Evolutionary conservation across 2,888 invertebrate species (phyloP).

Genomic region (Scaptomyza cyrtandrae): DNA sequence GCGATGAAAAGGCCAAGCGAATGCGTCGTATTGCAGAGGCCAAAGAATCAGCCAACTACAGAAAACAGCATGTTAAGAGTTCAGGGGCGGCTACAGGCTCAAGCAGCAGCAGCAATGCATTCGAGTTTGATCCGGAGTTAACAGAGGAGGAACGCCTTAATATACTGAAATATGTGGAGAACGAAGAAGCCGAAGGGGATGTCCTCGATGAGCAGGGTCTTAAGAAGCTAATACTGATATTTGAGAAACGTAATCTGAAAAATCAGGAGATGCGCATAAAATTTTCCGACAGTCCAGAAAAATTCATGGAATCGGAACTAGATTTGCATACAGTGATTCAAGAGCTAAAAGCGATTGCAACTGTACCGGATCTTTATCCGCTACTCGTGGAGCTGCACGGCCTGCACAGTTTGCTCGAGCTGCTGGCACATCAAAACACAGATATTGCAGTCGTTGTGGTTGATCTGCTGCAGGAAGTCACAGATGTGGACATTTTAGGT

Average conservation of each 20-base stretch:
- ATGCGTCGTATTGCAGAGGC: slow-evolving; percentile 87
- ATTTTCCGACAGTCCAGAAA: slow-evolving; percentile 97
- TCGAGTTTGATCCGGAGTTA: slow-evolving; percentile 84
- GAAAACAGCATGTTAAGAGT: slow-evolving; percentile 70
- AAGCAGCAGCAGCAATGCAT: slow-evolving; percentile 77
- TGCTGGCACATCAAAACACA: slow-evolving; percentile 98
- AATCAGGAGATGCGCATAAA: slow-evolving; percentile 99
- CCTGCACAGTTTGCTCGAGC: slow-evolving; percentile 94
- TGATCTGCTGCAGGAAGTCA: slow-evolving; percentile 91
- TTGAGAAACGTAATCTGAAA: slow-evolving; percentile 96
- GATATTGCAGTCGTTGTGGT: slow-evolving; percentile 86
- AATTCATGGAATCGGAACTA: slow-evolving; percentile 99
- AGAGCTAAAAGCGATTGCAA: slow-evolving; percentile 95
- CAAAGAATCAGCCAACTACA: slow-evolving; percentile 85
- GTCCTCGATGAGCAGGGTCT: slow-evolving; percentile 94
- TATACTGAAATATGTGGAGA: slow-evolving; percentile 93
- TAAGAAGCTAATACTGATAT: slow-evolving; percentile 94
- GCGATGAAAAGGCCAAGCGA: slow-evolving; percentile 87
- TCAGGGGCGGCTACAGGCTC: slow-evolving; percentile 22
- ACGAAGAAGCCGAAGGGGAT: slow-evolving; percentile 92
- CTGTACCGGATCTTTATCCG: slow-evolving; percentile 97
- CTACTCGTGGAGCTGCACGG: slow-evolving; percentile 95
- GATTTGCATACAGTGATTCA: slow-evolving; percentile 95
- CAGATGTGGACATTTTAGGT: slow-evolving; percentile 96
- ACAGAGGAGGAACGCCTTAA: slow-evolving; percentile 91